A percentile compares a stretch with the other conserved stretches of the same genome.
Evolutionary conservation across 2,797 vertebrate species (phyloP).

Genomic region (Lepidocolaptes lacrymiger): DNA sequence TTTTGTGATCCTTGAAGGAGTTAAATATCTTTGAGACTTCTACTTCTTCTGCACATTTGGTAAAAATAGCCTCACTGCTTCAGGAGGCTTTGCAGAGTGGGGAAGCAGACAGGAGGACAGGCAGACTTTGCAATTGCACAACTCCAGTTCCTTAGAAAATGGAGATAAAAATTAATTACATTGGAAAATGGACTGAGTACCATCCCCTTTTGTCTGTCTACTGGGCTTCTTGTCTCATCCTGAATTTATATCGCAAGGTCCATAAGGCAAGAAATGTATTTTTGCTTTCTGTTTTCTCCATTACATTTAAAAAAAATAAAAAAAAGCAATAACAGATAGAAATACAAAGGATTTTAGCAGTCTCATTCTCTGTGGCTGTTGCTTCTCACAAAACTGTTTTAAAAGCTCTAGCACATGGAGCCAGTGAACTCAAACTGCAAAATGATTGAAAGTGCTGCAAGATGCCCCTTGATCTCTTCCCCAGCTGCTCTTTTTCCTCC

Average conservation of each 20-base stretch:
- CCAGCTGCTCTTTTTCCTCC: neutral
- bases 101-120: neutral
- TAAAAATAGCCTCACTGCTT: slow-evolving; percentile 1
- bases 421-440: neutral
- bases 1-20: neutral
- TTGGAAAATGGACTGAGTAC: neutral
- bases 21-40: neutral
- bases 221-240: neutral
- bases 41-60: neutral
- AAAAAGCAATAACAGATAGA: neutral
- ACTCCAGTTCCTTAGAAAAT: neutral
- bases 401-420: neutral
- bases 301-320: neutral
- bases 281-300: neutral
- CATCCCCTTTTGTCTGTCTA: neutral
- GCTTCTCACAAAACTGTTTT: neutral
- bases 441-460: neutral
- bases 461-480: neutral
- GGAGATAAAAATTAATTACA: neutral
- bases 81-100: neutral
- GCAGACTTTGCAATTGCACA: neutral
- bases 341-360: neutral
- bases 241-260: neutral
- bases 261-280: neutral
- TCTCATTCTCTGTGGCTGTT: neutral